Evolutionary conservation across 2,888 invertebrate genomes (phyloP).

Genomic region (Drosophila multiciliata): DNA sequence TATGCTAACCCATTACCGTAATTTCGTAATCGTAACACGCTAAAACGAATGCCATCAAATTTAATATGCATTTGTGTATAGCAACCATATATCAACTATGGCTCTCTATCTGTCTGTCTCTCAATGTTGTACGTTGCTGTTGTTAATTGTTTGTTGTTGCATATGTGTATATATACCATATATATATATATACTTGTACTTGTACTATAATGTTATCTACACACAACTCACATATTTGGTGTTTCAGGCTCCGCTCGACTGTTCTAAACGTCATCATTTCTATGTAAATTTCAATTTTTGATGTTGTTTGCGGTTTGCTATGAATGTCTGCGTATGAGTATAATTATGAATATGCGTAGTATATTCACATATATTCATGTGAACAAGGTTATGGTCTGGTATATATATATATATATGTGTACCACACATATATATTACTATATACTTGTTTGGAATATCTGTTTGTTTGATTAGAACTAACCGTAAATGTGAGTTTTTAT

Average conservation of each 20-base stretch:
- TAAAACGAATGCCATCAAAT: slow-evolving; percentile 33
- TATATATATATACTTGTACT: slow-evolving; percentile 12
- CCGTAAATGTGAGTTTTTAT: slow-evolving; percentile 51
- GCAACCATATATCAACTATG: slow-evolving; percentile 40
- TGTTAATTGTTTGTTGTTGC: slow-evolving; percentile 59
- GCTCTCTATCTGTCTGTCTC: slow-evolving; percentile 62
- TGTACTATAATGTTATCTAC: slow-evolving; percentile 4
- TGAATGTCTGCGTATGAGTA: slow-evolving; percentile 12
- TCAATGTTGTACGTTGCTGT: slow-evolving; percentile 71
- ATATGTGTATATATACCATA: slow-evolving; percentile 38
- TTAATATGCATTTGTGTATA: slow-evolving; percentile 50
- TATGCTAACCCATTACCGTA: slow-evolving; percentile 46
- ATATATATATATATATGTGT: slow-evolving; percentile 17
- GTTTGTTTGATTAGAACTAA: slow-evolving; percentile 44
- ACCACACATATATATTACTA: not conserved
- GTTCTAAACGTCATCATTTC: slow-evolving; percentile 19
- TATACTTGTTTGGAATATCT: slow-evolving; percentile 18
- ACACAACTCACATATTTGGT: slow-evolving; percentile 9
- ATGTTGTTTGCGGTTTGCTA: slow-evolving; percentile 54
- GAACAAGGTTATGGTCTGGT: slow-evolving; percentile 10
- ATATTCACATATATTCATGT: slow-evolving; percentile 16
- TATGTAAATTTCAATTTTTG: slow-evolving; percentile 66
- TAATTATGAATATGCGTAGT: slow-evolving; percentile 21
- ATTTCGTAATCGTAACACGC: slow-evolving; percentile 36
- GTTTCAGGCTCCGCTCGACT: slow-evolving; percentile 18